phyloP scores from a whole-genome alignment of 2,797 vertebrate species.

The Gymnothorax javanicus region DNA sequence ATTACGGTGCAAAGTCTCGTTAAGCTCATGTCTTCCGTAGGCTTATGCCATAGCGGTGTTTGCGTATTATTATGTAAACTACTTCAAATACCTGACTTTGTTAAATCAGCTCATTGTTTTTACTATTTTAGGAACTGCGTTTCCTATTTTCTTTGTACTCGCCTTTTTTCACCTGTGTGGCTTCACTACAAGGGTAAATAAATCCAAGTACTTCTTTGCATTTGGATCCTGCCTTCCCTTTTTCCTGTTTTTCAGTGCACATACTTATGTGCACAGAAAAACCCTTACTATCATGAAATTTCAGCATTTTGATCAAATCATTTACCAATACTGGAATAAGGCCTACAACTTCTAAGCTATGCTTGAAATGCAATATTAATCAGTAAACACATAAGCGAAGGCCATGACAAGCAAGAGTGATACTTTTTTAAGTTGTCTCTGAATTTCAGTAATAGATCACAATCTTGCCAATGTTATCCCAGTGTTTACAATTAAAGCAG shows the following conservation, averaged over 20 bases:
- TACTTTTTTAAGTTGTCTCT: background rate
- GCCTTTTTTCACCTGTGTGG: too few relatives aligned
- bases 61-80: too few relatives aligned
- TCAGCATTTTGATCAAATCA: background rate
- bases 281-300: background rate
- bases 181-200: too few relatives aligned
- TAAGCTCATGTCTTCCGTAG: too few relatives aligned
- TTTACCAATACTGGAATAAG: background rate
- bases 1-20: too few relatives aligned
- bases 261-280: background rate
- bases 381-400: background rate
- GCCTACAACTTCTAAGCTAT: background rate
- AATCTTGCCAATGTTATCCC: background rate
- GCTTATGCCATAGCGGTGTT: too few relatives aligned
- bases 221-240: too few relatives aligned
- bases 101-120: too few relatives aligned
- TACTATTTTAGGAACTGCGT: too few relatives aligned
- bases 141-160: too few relatives aligned
- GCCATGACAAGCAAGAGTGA: background rate
- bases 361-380: background rate
- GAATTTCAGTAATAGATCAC: background rate
- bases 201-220: too few relatives aligned
- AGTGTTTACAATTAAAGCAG: background rate
- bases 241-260: background rate
- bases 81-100: too few relatives aligned